phyloP scores from a whole-genome alignment of 2,113 vertebrate genomes.

The Epinephelus lanceolatus region DNA sequence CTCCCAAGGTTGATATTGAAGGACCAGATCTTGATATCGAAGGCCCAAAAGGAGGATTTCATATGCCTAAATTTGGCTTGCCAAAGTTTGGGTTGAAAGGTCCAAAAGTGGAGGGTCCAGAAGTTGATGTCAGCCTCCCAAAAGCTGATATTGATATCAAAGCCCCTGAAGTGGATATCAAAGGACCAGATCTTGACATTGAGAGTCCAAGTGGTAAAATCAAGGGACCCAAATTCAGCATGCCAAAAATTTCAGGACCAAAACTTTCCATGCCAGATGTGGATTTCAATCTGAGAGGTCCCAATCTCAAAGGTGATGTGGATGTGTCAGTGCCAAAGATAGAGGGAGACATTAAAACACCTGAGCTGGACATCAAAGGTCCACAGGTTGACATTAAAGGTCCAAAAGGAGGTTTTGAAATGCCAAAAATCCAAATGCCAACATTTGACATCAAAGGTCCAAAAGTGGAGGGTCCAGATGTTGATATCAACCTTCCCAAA shows the following conservation, averaged over 20 bases:
- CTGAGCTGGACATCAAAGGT: not conserved
- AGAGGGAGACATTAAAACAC: conserved; percentile 14
- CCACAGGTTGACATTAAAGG: conserved; percentile 30
- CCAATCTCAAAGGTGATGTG: conserved; percentile 9
- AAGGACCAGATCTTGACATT: conserved; percentile 3
- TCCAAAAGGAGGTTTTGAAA: conserved; percentile 52
- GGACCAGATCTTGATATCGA: conserved; percentile 26
- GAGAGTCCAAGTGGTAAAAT: not conserved
- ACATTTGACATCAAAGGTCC: not conserved
- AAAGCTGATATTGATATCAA: not conserved
- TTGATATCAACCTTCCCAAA: not conserved
- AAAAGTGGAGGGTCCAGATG: not conserved
- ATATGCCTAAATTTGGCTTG: conserved; percentile 9
- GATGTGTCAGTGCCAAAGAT: conserved; percentile 33
- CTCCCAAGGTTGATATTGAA: conserved; percentile 4
- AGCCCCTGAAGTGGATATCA: not conserved
- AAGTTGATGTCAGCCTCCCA: not conserved
- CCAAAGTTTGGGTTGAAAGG: not conserved
- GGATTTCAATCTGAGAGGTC: conserved; percentile 27
- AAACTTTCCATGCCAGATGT: conserved; percentile 19
- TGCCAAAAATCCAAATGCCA: conserved; percentile 36
- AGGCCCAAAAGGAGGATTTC: not conserved
- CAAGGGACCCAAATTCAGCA: conserved; percentile 21
- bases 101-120: not conserved
- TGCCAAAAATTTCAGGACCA: not conserved